phyloP scores from a whole-genome alignment of 92 coral and sea anemone species.

The Parazoanthus atlanticus region DNA sequence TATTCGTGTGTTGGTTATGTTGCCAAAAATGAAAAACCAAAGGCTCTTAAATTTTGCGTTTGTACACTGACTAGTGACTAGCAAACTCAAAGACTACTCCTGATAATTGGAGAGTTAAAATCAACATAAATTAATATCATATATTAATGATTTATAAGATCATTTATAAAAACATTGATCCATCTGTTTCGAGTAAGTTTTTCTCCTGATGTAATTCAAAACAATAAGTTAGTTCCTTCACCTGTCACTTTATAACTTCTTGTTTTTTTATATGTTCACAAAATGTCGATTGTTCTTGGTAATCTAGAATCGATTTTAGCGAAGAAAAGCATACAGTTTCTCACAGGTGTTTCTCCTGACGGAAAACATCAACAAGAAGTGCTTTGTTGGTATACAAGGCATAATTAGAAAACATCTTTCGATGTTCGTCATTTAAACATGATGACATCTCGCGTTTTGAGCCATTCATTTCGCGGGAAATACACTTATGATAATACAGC shows the following conservation, averaged over 20 bases:
- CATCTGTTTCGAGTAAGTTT: neutral
- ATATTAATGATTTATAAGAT: neutral
- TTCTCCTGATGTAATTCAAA: neutral
- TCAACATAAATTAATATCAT: neutral
- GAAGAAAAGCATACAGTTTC: neutral
- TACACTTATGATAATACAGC: constrained; percentile 6
- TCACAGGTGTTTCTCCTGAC: neutral
- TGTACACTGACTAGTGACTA: too few relatives aligned
- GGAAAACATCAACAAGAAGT: neutral
- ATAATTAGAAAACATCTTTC: constrained; percentile 8
- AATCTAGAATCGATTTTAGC: neutral
- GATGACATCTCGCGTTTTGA: constrained; percentile 16
- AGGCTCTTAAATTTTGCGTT: neutral
- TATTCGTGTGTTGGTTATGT: too few relatives aligned
- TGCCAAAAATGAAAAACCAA: too few relatives aligned
- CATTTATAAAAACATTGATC: neutral
- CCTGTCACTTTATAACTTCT: too few relatives aligned
- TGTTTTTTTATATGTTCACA: neutral
- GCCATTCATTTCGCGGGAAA: constrained; percentile 25
- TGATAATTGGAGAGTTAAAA: neutral
- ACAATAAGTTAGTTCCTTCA: neutral
- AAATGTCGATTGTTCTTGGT: neutral
- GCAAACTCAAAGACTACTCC: neutral
- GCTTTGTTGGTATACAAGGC: neutral
- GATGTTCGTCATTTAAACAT: constrained; percentile 29